A percentile compares a stretch with the other conserved stretches of the same genome.
Evolutionary conservation across 2,797 vertebrate species (phyloP).

Genomic region (Muscicapa comitata): DNA sequence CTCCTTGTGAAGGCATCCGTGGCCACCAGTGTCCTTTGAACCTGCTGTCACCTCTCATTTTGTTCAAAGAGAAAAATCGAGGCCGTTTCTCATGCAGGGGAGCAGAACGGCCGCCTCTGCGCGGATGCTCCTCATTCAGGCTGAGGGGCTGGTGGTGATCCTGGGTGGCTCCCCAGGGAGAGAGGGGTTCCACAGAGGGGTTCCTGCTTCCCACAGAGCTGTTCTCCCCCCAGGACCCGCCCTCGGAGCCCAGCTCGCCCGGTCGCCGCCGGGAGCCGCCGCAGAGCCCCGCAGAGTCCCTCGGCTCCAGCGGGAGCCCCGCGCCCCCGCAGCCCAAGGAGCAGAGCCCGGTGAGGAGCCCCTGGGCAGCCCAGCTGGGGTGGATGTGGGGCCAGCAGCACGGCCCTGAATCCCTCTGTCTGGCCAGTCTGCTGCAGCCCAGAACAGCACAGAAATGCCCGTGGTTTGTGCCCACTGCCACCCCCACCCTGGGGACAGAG

Average conservation of each 20-base stretch:
- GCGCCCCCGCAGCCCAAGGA: conserved; percentile 81
- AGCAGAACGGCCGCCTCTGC: neutral
- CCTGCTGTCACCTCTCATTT: neutral
- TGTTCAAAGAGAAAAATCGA: neutral
- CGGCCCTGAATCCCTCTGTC: rapidly evolving
- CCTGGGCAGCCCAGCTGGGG: rapidly evolving
- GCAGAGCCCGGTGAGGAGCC: conserved; percentile 70
- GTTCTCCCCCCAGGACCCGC: conserved; percentile 77
- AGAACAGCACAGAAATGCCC: neutral
- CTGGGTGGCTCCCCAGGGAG: neutral
- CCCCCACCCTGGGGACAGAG: neutral
- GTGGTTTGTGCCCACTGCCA: rapidly evolving
- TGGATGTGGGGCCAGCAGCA: rapidly evolving
- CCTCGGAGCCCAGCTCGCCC: conserved; percentile 78
- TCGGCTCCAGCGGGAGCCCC: conserved; percentile 69
- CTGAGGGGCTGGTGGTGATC: rapidly evolving
- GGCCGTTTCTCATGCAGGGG: neutral
- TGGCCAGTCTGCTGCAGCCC: rapidly evolving
- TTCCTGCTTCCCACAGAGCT: neutral
- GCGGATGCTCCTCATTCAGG: rapidly evolving
- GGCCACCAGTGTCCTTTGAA: neutral
- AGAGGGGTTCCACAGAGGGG: neutral
- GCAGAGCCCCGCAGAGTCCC: conserved; percentile 74
- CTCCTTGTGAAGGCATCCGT: neutral
- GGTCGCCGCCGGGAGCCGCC: conserved; percentile 79